phyloP scores from a whole-genome alignment of 2,797 vertebrate species.

The Chelmon rostratus region DNA sequence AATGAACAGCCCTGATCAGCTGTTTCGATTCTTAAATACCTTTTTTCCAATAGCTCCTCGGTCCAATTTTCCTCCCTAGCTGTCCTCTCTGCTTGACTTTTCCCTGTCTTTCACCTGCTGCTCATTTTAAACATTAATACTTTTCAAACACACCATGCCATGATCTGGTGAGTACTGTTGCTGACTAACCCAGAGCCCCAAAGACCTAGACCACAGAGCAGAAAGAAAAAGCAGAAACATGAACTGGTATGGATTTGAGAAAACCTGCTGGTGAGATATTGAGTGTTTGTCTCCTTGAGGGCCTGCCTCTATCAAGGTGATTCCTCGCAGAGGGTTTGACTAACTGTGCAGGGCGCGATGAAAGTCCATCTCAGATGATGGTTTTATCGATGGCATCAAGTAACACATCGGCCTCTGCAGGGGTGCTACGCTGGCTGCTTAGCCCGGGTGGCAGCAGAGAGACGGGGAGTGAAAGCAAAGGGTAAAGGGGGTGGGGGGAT shows the following conservation, averaged over 20 bases:
- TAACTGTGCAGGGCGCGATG: constrained; percentile 57
- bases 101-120: constrained; percentile 21
- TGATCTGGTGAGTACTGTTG: constrained; percentile 9
- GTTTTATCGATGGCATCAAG: constrained; percentile 87
- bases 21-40: constrained; percentile 9
- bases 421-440: constrained; percentile 68
- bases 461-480: constrained; percentile 45
- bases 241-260: constrained; percentile 75
- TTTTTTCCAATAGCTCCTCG: not conserved
- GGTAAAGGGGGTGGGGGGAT: constrained; percentile 31
- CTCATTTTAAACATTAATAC: constrained; percentile 33
- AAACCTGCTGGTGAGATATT: constrained; percentile 82
- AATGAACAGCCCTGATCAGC: constrained; percentile 2
- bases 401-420: constrained; percentile 82
- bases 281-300: constrained; percentile 84
- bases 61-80: not conserved
- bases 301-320: constrained; percentile 71
- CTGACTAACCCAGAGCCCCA: constrained; percentile 57
- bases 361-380: constrained; percentile 71
- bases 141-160: constrained; percentile 29
- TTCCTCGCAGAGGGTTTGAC: constrained; percentile 57
- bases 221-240: constrained; percentile 62
- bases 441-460: constrained; percentile 48
- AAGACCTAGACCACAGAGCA: constrained; percentile 45
- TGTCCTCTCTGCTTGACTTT: constrained; percentile 22